phyloP scores from a whole-genome alignment of 2,888 invertebrate species.

The Drosophila multiciliata region DNA sequence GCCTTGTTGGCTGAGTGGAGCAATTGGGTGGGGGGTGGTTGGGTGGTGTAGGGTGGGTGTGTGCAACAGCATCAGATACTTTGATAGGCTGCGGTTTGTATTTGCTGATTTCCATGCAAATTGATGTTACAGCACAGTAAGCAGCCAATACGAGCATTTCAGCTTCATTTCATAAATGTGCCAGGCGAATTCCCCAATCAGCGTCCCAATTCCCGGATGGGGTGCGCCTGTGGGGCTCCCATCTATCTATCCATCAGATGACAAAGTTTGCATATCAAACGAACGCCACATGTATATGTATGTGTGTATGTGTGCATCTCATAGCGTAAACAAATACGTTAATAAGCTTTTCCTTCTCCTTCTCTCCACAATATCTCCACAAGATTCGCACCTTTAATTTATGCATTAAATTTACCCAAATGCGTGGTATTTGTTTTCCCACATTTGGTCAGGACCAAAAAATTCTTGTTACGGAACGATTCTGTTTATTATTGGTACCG shows the following conservation, averaged over 20 bases:
- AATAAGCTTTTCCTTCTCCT: conserved; percentile 12
- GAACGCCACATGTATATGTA: conserved; percentile 2
- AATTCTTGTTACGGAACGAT: not conserved
- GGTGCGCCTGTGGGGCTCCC: not conserved
- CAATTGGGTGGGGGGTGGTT: not conserved
- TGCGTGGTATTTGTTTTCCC: conserved; percentile 15
- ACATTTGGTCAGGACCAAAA: not conserved
- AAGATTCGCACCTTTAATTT: conserved; percentile 53
- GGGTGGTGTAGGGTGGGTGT: not conserved
- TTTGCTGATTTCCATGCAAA: conserved; percentile 72
- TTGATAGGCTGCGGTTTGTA: conserved; percentile 56
- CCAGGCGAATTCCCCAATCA: conserved; percentile 61
- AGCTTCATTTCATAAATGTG: conserved; percentile 73
- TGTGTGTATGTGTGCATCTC: conserved; percentile 10
- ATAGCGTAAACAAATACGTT: conserved; percentile 29
- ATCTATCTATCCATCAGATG: conserved; percentile 40
- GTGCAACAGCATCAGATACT: conserved; percentile 33
- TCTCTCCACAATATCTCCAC: conserved; percentile 2
- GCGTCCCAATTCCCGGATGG: conserved; percentile 34
- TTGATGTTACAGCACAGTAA: conserved; percentile 77
- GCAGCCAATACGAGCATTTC: conserved; percentile 68
- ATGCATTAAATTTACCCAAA: conserved; percentile 52
- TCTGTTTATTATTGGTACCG: not conserved
- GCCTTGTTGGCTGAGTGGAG: not conserved
- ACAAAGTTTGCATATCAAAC: conserved; percentile 73